A percentile compares a stretch with the other conserved stretches of the same genome.
These are phyloP conservation scores for Bilobella aurantiaca DNA, from an alignment of 1,140 invertebrate species.

Conservation along the genomic window DNA sequence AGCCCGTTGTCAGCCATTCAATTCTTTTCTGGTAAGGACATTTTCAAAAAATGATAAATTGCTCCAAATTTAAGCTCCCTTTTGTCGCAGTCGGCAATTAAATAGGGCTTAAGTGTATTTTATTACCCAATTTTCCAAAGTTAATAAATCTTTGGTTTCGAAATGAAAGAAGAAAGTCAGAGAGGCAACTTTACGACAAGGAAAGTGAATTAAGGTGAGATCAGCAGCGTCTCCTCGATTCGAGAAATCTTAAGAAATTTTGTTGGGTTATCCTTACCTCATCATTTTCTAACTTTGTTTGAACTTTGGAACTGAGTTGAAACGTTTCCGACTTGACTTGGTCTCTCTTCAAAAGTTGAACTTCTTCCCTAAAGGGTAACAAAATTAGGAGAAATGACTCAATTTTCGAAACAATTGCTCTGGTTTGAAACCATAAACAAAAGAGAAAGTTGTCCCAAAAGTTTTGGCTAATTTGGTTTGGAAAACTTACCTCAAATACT, in stretches of 20 bases:
- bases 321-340: neutral
- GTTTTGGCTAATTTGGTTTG: neutral
- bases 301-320: neutral
- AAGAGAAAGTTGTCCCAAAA: no score
- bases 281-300: conserved; percentile 14
- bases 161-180: neutral
- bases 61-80: neutral
- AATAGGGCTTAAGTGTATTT: neutral
- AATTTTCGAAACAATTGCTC: neutral
- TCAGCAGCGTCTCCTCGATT: no score
- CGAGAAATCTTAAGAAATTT: neutral
- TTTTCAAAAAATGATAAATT: neutral
- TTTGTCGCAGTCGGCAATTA: neutral
- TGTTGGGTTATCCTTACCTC: conserved; percentile 4
- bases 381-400: conserved; percentile 7
- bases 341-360: conserved; percentile 14
- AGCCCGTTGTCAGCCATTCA: conserved; percentile 21
- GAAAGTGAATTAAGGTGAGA: neutral
- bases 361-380: conserved; percentile 13
- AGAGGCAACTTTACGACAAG: neutral
- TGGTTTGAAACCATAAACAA: neutral
- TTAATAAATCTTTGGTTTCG: neutral
- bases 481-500: conserved; percentile 21
- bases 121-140: neutral
- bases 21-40: conserved; percentile 13